Evolutionary conservation across 2,113 vertebrate genomes (phyloP).

Genomic region (Thalassoma bifasciatum): DNA sequence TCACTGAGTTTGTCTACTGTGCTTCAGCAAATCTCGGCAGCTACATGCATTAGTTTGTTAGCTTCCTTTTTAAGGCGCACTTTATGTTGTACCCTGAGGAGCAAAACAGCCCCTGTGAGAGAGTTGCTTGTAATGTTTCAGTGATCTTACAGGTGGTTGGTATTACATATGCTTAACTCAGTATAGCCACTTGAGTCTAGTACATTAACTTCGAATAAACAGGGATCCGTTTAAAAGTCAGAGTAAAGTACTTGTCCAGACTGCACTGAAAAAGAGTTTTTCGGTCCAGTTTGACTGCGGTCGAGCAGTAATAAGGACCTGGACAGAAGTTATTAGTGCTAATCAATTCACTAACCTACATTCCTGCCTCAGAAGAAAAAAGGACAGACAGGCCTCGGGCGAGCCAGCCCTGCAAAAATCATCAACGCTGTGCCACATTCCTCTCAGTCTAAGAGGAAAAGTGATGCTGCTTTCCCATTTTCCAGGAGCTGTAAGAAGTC

Average conservation of each 20-base stretch:
- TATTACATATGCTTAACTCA: constrained; percentile 60
- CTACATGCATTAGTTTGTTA: too few species aligned
- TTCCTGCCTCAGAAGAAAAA: constrained; percentile 58
- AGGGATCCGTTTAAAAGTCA: constrained; percentile 56
- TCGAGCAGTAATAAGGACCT: constrained; percentile 52
- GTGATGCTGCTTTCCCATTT: constrained; percentile 62
- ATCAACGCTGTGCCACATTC: constrained; percentile 75
- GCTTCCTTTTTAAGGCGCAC: too few species aligned
- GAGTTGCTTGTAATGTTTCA: constrained; percentile 15
- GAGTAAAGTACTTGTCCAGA: constrained; percentile 65
- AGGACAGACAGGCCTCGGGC: constrained; percentile 54
- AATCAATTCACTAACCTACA: constrained; percentile 73
- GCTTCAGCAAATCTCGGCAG: too few species aligned
- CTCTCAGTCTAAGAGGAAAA: constrained; percentile 67
- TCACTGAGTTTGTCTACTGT: too few species aligned
- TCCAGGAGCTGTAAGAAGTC: constrained; percentile 56
- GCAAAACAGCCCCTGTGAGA: constrained; percentile 7
- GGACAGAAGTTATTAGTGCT: constrained; percentile 61
- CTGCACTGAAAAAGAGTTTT: constrained; percentile 40
- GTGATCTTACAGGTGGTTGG: constrained; percentile 53
- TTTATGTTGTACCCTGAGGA: too few species aligned
- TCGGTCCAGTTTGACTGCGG: constrained; percentile 47
- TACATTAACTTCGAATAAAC: constrained; percentile 61
- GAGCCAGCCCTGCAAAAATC: constrained; percentile 65
- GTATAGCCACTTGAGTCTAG: constrained; percentile 41